Evolutionary conservation across 2,113 vertebrate genomes (phyloP).

Genomic region (Peromyscus leucopus): DNA sequence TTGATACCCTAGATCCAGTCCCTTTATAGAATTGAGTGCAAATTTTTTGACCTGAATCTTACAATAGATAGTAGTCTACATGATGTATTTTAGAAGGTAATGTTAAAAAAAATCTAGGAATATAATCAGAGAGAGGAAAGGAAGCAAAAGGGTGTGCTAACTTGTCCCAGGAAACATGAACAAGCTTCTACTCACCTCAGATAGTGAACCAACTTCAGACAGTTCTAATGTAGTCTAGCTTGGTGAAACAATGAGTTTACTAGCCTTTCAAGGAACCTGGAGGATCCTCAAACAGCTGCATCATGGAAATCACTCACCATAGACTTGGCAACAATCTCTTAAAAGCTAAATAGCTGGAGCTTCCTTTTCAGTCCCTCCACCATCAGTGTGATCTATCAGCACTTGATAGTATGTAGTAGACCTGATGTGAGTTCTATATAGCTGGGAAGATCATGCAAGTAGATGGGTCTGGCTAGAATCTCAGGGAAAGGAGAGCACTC

Average conservation of each 20-base stretch:
- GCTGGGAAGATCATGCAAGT: background rate
- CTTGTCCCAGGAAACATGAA: background rate
- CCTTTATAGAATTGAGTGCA: accelerated
- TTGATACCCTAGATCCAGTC: background rate
- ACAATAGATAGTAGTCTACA: background rate
- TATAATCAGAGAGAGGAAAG: background rate
- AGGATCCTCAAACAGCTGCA: background rate
- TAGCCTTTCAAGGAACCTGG: background rate
- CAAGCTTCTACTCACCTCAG: background rate
- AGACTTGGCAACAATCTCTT: too few species aligned
- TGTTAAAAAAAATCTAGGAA: background rate
- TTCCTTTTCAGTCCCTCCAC: background rate
- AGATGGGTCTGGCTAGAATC: background rate
- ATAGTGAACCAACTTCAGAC: too few species aligned
- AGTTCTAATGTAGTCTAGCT: background rate
- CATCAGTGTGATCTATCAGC: background rate
- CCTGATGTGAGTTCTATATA: background rate
- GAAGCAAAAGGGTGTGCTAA: background rate
- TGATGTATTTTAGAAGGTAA: background rate
- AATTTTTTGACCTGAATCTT: background rate
- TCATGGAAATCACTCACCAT: background rate
- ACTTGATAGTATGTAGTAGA: background rate
- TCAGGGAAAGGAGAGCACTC: background rate
- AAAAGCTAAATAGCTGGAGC: background rate
- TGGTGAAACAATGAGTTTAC: background rate